Evolutionary conservation across 1,140 invertebrate species (phyloP).

Genomic region (Xylocopa sonorina): DNA sequence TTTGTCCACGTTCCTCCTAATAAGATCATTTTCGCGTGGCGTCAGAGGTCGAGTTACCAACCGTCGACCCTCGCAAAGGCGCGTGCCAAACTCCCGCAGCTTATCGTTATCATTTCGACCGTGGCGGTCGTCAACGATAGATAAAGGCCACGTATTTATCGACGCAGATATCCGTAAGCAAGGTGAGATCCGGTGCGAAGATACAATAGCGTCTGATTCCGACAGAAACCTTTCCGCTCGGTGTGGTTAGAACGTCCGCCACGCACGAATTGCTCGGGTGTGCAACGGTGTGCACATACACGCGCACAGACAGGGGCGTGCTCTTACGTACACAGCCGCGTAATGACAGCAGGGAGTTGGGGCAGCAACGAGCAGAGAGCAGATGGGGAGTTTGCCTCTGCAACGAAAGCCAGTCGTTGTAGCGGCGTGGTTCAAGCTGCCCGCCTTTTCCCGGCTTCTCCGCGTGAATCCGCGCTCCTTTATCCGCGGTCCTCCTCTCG

Average conservation of each 20-base stretch:
- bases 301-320: slow-evolving; percentile 59
- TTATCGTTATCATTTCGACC: slow-evolving; percentile 13
- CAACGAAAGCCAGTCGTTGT: slow-evolving; percentile 75
- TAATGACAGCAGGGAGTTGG: slow-evolving; percentile 71
- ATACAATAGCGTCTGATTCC: slow-evolving; percentile 30
- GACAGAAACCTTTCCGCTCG: slow-evolving; percentile 56
- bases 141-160: slow-evolving; percentile 56
- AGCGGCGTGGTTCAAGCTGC: slow-evolving; percentile 76
- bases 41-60: neutral
- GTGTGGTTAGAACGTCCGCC: slow-evolving; percentile 53
- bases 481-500: neutral
- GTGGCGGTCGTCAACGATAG: neutral
- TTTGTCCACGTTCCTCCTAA: neutral
- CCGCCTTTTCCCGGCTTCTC: slow-evolving; percentile 70
- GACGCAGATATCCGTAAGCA: slow-evolving; percentile 35
- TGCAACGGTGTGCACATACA: slow-evolving; percentile 46
- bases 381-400: slow-evolving; percentile 74
- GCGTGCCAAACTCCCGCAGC: neutral
- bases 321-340: slow-evolving; percentile 56
- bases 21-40: neutral
- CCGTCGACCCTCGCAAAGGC: neutral
- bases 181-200: slow-evolving; percentile 50
- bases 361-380: slow-evolving; percentile 66
- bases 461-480: slow-evolving; percentile 46
- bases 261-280: slow-evolving; percentile 34